Evolutionary conservation across 2,888 invertebrate genomes (phyloP), one percentile per base, ranked within the genome.

Genomic region (Meloe dianella): DNA sequence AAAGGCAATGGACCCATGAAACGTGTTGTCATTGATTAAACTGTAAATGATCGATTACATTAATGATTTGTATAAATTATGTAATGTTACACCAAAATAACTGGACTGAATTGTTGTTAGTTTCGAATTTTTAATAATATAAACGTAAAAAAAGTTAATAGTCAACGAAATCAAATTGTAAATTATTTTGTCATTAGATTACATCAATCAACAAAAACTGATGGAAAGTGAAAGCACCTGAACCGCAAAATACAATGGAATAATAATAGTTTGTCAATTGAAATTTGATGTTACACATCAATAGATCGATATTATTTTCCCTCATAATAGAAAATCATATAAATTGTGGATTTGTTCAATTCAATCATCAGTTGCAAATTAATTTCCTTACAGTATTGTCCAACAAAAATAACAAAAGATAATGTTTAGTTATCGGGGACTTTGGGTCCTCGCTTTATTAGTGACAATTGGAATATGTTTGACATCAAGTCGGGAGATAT

Each of bases 381-480:
- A 72, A 57, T 66, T 72, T 67, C 61, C 70, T 70, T 69, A 68
- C 63, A 63, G 72, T 73, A 12, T 24, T 24, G 24, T 54, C 24
- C 54, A 2, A 51, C 20, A 14, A 51, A 22, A 51, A 3, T 3
- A 24, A 24, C n/a, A 20, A 2, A 54, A 22, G 10, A 47, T 2
- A 12, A 78, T 79, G 80, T 74, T 74, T 69, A 8, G 89, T 89
- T 78, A 87, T 89, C 79, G 91, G 88, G 87, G 93, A 91, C 83
- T 92, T 90, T 76, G 90, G 89, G 80, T 94, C 92, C 61, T 80
- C 89, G 83, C 87, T 81, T 75, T 89, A 81, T 83, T 89, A 69
- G 83, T 85, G 74, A 76, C 84, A 75, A 81, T 86, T 76, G 73
- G 83, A 75, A 70, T 85, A 78, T 71, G 85, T 75, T 64, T 84